These are phyloP conservation scores for Dryadula phaetusa DNA, from an alignment of 2,888 invertebrate genomes.

Conservation along the genomic window DNA sequence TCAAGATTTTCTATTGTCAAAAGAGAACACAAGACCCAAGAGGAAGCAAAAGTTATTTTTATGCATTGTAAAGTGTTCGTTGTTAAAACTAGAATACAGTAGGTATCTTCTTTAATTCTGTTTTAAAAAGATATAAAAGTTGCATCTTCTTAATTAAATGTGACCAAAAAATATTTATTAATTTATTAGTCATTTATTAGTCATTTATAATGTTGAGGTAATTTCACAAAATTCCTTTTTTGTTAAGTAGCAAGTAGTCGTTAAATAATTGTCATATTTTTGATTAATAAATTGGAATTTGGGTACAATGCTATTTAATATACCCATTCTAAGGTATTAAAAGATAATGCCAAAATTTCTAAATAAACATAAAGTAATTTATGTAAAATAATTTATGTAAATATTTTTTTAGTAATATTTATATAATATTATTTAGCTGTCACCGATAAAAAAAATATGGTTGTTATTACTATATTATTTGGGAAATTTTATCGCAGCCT, in stretches of 20 bases:
- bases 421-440: background rate
- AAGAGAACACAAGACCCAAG: constrained; percentile 15
- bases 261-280: no score
- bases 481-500: constrained; percentile 61
- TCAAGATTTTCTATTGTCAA: constrained; percentile 27
- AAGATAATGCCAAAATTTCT: no score
- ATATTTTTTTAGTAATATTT: background rate
- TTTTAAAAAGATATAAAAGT: background rate
- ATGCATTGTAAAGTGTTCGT: constrained; percentile 12
- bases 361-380: no score
- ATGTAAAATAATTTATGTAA: no score
- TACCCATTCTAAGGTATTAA: no score
- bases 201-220: background rate
- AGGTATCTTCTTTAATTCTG: constrained; percentile 1
- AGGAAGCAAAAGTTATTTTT: constrained; percentile 28
- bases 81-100: constrained; percentile 10
- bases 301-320: no score
- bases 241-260: no score
- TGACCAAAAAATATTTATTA: no score
- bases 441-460: constrained; percentile 3
- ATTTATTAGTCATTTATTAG: no score
- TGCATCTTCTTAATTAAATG: background rate
- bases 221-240: no score
- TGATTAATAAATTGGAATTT: no score
- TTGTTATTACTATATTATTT: constrained; percentile 24